A percentile compares a stretch with the other conserved stretches of the same genome.
phyloP scores from a whole-genome alignment of 1,140 invertebrate species.

The Lucilia sericata region DNA sequence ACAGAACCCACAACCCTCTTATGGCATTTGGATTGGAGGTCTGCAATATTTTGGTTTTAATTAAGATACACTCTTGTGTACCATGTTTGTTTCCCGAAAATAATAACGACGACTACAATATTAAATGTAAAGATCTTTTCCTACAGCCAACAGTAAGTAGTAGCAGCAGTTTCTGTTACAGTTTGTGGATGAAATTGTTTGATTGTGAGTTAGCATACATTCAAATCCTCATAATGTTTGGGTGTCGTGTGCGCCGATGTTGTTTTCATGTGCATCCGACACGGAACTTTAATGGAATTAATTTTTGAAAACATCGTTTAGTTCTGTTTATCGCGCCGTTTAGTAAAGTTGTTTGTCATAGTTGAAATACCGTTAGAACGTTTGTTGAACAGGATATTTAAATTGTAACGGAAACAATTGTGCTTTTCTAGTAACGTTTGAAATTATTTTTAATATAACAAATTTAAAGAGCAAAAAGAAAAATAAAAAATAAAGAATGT shows the following conservation, averaged over 20 bases:
- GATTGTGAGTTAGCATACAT: no score
- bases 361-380: background rate
- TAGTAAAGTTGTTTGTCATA: background rate
- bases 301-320: background rate
- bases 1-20: background rate
- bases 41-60: background rate
- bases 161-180: background rate
- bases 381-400: background rate
- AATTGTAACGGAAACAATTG: background rate
- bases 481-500: background rate
- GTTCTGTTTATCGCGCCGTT: conserved; percentile 17
- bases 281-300: conserved; percentile 7
- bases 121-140: conserved; percentile 16
- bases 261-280: conserved; percentile 25
- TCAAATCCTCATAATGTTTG: background rate
- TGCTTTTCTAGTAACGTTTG: background rate
- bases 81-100: background rate
- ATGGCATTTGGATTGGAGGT: background rate
- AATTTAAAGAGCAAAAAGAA: background rate
- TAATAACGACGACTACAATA: background rate
- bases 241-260: conserved; percentile 1
- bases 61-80: background rate
- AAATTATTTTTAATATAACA: background rate
- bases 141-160: background rate
- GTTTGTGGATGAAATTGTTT: background rate